Base-by-base conservation (phyloP, 2,888 invertebrate genomes). In the Zygothrica quintamaculata region DNA sequence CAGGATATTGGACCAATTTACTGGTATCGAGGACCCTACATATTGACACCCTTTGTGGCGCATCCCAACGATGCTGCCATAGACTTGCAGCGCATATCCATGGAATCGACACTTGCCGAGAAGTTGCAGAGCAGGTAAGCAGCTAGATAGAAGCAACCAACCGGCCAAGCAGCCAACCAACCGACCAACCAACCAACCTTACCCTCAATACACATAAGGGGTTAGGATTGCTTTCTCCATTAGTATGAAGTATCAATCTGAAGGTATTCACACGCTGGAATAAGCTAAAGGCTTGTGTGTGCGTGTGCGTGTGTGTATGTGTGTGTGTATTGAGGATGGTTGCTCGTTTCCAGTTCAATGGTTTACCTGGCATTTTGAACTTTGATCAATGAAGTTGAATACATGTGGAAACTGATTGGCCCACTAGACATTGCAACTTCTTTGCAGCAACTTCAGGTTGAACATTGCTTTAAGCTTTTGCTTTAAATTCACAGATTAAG, bases 1-100 rank as follows among this genome's bases (percentile, higher is more conserved):
- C 94, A 94, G 90, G 94, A 94, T 90, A 92, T 95, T 88, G 94
- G 94, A 69, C 94, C 94, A 77, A 94, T 95, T 74, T 93, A 93
- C 88, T 95, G 95, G 95, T 94, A 93, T 90, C 93, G 93, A 74
- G 94, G 94, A 61, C 88, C 88, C 40, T 89, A 90, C 81, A 88
- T 90, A 59, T 81, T 90, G 52, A 90, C 90, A 33, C 90, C 90
- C 13, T 90, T 90, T 73, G 88, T 88, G 55, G 88, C 88, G 26
- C 90, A 90, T 84, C 90, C 90, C 44, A 90, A 89, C 47, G 90
- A 90, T 77, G 90, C 88, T 39, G 90, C 89, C 60, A 90, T 90
- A 65, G 90, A 90, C 75, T 84, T 90, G 79, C 89, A 88, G 52
- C 89, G 90, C 69, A 90, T 90, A 74, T 90, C 90, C 36, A 90